These are phyloP conservation scores for Himantopus leucocephalus DNA, from an alignment of 2,113 vertebrate species.

Conservation along the genomic window DNA sequence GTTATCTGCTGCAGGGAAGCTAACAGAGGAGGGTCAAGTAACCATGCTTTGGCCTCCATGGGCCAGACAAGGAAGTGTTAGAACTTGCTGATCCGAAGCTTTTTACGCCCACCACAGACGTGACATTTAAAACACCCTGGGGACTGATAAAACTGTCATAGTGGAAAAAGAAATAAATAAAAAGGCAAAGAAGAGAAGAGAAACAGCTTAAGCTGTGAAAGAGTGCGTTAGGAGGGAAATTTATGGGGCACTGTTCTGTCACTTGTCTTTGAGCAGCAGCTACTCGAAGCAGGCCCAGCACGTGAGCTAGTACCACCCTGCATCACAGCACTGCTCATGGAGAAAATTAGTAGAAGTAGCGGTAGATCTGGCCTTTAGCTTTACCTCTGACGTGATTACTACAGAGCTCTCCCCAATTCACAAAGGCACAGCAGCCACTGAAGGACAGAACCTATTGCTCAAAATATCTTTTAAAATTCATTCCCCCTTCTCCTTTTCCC, in stretches of 20 bases:
- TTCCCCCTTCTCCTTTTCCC: not conserved
- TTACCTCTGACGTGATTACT: not conserved
- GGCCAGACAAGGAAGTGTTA: not conserved
- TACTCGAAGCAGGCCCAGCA: not conserved
- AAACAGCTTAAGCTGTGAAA: not conserved
- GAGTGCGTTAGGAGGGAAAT: not conserved
- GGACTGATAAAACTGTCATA: not conserved
- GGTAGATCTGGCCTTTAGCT: not conserved
- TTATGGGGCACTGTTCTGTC: not conserved
- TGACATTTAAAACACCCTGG: not conserved
- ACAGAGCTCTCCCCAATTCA: not conserved
- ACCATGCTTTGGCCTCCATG: not conserved
- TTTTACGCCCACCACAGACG: not conserved
- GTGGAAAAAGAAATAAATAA: not conserved
- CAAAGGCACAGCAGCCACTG: not conserved
- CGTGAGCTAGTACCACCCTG: not conserved
- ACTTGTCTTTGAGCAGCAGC: not conserved
- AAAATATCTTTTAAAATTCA: not conserved
- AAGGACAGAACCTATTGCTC: not conserved
- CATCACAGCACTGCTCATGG: not conserved
- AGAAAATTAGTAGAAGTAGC: rapidly evolving
- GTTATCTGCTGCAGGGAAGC: not conserved
- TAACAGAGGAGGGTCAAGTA: not conserved
- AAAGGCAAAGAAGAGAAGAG: not conserved
- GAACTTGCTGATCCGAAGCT: not conserved